phyloP scores from a whole-genome alignment of 2,888 invertebrate genomes.

The Tigriopus californicus region DNA sequence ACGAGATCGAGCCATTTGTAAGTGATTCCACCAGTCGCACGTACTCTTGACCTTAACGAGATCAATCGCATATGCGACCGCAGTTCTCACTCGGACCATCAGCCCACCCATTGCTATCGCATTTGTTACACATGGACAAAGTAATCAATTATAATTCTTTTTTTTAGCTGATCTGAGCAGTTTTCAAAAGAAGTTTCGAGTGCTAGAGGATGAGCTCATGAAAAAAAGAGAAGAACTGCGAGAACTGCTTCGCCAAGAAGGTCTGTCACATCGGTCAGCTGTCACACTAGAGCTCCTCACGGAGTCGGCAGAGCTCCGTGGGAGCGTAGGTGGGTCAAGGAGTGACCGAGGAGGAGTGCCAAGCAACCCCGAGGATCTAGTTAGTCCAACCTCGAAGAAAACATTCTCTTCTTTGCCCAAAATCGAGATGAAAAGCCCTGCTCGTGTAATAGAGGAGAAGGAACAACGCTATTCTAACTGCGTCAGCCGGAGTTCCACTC shows the following conservation, averaged over 20 bases:
- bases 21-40: not conserved
- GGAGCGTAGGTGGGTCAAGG: not conserved
- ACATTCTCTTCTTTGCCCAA: not conserved
- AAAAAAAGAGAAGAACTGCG: slow-evolving; percentile 4
- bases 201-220: not conserved
- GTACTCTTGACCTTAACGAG: too few species aligned
- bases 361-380: not conserved
- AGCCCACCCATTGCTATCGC: too few species aligned
- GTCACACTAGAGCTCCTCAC: not conserved
- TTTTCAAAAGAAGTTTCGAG: not conserved
- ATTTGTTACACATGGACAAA: too few species aligned
- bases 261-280: not conserved
- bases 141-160: too few species aligned
- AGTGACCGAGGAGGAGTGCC: not conserved
- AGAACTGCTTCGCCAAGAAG: slow-evolving; percentile 7
- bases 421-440: slow-evolving; percentile 2
- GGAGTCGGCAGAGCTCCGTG: not conserved
- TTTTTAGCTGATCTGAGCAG: not conserved
- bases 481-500: too few species aligned
- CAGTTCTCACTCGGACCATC: too few species aligned
- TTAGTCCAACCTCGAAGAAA: not conserved
- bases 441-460: not conserved
- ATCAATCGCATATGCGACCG: too few species aligned
- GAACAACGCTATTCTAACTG: not conserved
- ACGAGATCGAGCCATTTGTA: slow-evolving; percentile 1